phyloP scores from a whole-genome alignment of 2,888 invertebrate species.

The Ochropleura leucogaster region DNA sequence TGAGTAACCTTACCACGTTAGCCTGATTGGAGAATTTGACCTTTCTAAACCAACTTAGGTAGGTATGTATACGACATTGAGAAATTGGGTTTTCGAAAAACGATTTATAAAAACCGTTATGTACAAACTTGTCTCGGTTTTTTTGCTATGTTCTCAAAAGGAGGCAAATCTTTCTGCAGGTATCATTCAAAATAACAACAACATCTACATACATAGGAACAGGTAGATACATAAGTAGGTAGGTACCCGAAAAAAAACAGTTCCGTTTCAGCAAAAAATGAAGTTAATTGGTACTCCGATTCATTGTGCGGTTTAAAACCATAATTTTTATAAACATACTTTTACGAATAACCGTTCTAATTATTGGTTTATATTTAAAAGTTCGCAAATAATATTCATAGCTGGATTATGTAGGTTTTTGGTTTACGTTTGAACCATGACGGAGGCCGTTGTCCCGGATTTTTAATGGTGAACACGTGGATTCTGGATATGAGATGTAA shows the following conservation, averaged over 20 bases:
- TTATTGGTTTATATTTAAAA: slow-evolving; percentile 40
- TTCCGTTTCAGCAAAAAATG: slow-evolving; percentile 30
- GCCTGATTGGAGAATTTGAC: not conserved
- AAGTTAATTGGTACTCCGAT: slow-evolving; percentile 32
- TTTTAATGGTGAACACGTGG: slow-evolving; percentile 7
- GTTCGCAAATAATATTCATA: not conserved
- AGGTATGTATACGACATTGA: not conserved
- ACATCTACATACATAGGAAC: not conserved
- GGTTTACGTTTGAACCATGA: not conserved
- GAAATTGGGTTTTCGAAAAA: not conserved
- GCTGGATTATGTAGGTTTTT: not conserved
- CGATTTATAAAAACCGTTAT: not conserved
- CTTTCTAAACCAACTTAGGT: no score
- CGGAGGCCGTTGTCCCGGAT: slow-evolving; percentile 1
- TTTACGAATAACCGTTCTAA: slow-evolving; percentile 50
- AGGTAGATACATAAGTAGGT: not conserved
- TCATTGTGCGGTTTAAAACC: slow-evolving; percentile 24
- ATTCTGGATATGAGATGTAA: not conserved
- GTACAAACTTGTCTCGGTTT: no score
- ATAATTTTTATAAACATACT: slow-evolving; percentile 45
- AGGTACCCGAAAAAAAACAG: slow-evolving; percentile 25
- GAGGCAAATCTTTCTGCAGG: not conserved
- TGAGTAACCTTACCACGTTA: no score
- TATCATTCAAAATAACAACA: not conserved
- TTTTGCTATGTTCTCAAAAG: not conserved